Conservation (phyloP, 2,888 invertebrate species). For the Chymomyza procnemis region DNA sequence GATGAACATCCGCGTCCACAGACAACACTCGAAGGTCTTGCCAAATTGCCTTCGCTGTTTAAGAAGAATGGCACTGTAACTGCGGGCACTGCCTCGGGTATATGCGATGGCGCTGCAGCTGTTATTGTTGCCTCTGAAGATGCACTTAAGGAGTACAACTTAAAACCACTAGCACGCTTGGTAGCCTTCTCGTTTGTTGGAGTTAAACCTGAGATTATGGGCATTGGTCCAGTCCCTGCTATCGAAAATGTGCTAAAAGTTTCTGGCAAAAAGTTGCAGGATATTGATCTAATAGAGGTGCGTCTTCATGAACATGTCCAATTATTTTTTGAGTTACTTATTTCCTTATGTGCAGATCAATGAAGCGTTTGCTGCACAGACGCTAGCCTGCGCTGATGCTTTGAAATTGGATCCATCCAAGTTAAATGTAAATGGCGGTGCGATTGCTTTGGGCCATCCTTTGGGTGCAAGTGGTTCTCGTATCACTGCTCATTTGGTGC, state of each 20-base stretch:
- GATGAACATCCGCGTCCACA: slow-evolving; percentile 89
- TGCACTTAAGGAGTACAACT: slow-evolving; percentile 87
- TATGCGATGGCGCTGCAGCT: slow-evolving; percentile 98
- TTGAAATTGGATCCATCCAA: slow-evolving; percentile 91
- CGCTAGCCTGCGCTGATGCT: slow-evolving; percentile 93
- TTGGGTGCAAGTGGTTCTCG: slow-evolving; percentile 95
- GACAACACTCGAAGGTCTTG: slow-evolving; percentile 90
- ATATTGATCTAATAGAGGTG: slow-evolving; percentile 96
- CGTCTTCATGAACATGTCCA: slow-evolving; percentile 5
- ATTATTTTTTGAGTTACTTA: not conserved
- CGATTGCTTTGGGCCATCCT: slow-evolving; percentile 98
- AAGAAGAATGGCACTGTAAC: slow-evolving; percentile 96
- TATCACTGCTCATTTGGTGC: slow-evolving; percentile 93
- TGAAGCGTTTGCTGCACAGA: slow-evolving; percentile 98
- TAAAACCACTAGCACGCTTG: slow-evolving; percentile 94
- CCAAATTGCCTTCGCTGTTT: slow-evolving; percentile 92
- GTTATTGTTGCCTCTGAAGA: slow-evolving; percentile 94
- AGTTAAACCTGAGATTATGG: slow-evolving; percentile 98
- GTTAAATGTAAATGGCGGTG: slow-evolving; percentile 96
- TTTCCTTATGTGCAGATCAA: slow-evolving; percentile 85
- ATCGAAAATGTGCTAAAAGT: slow-evolving; percentile 90
- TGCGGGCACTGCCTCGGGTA: slow-evolving; percentile 96
- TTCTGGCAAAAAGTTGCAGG: slow-evolving; percentile 87
- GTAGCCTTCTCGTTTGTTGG: slow-evolving; percentile 95
- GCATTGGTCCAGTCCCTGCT: slow-evolving; percentile 96